Base-by-base conservation (phyloP, 2,888 invertebrate genomes). In the Gari tellinella region DNA sequence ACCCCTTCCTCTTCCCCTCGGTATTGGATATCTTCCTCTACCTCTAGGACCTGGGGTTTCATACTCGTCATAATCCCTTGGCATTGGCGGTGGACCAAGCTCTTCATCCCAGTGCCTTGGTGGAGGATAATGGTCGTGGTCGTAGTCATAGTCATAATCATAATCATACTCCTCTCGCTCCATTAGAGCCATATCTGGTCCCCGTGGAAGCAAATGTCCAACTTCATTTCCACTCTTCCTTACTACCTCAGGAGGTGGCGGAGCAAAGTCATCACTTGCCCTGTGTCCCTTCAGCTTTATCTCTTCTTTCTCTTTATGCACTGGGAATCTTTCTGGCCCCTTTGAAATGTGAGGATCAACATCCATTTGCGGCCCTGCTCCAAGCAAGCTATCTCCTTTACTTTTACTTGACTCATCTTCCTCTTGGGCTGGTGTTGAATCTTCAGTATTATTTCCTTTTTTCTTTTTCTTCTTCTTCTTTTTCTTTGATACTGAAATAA, bases 401-500 rank as follows among this genome's bases (percentile, higher is more conserved):
- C 12, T 17, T 7, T 19, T 41, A 3, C 25, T 40, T 10, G 19
- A 25, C 10, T 4, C 21, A 15, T 31, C 31, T 1, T 8, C 31
- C 37, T 45, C 45, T 25, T 31, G 31, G 10, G 31, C 10, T 31
- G 31, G 31, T 41, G 41, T 8, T n/a, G 23, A 43, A 8, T 14
- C 15, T 23, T 51, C 57, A 21, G 0, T 17, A 10, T 19, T 37
- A 15, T 37, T 43, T 19, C 45, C 66, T 15, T 58, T 58, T 37
- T 66, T 52, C 57, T 66, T 66, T 38, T 58, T 58, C 31, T 66
- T 66, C 45, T 66, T 57, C 45, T 66, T 58, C 31, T 58, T 57
- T 37, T 58, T 66, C 52, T 58, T 58, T 25, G 58, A 58, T 12
- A 19, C 41, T 56, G 41, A n/a, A 19, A 23, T 17, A 57, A 15